A percentile compares a stretch with the other conserved stretches of the same genome.
These are phyloP conservation scores for Colostygia pectinataria DNA, from an alignment of 2,888 invertebrate genomes.

Conservation along the genomic window DNA sequence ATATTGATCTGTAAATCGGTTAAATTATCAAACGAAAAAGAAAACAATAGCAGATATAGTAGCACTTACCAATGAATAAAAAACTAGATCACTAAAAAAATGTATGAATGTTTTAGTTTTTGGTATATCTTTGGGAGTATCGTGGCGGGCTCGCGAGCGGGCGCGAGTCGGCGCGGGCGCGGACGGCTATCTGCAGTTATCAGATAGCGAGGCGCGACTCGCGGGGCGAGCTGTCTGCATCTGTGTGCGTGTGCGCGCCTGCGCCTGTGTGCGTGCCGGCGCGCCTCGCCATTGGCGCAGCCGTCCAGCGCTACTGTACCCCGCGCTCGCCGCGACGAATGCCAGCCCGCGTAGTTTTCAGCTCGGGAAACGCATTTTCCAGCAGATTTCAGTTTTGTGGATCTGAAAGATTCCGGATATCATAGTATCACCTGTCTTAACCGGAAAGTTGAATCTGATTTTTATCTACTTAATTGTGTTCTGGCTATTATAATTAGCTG, in stretches of 20 bases:
- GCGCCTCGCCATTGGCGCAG: slow-evolving; percentile 18
- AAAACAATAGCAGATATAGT: background rate
- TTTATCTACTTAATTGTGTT: too few relatives aligned
- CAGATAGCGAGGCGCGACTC: slow-evolving; percentile 36
- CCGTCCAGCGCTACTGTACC: slow-evolving; percentile 12
- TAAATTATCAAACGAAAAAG: background rate
- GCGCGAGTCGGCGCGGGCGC: slow-evolving; percentile 25
- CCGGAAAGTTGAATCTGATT: too few relatives aligned
- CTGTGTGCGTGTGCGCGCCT: slow-evolving; percentile 9
- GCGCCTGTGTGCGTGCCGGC: slow-evolving; percentile 10
- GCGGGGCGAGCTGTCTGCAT: slow-evolving; percentile 21
- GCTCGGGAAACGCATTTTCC: slow-evolving; percentile 16
- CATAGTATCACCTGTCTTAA: too few relatives aligned
- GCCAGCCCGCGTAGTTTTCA: slow-evolving; percentile 15
- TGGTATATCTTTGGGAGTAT: background rate
- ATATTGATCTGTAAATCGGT: too few relatives aligned
- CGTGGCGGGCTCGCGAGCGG: slow-evolving; percentile 7
- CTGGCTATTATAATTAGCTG: too few relatives aligned
- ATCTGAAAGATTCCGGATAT: too few relatives aligned
- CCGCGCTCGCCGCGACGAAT: slow-evolving; percentile 11
- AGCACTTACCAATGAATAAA: slow-evolving; percentile 12
- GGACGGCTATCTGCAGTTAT: slow-evolving; percentile 33
- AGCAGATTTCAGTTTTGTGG: background rate
- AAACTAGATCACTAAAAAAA: slow-evolving; percentile 6
- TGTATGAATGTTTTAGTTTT: background rate